Percentiles rank a stretch among this genome's conserved stretches.
These are phyloP conservation scores for Platerodrilus igneus DNA, from an alignment of 2,888 invertebrate species.

Conservation along the genomic window DNA sequence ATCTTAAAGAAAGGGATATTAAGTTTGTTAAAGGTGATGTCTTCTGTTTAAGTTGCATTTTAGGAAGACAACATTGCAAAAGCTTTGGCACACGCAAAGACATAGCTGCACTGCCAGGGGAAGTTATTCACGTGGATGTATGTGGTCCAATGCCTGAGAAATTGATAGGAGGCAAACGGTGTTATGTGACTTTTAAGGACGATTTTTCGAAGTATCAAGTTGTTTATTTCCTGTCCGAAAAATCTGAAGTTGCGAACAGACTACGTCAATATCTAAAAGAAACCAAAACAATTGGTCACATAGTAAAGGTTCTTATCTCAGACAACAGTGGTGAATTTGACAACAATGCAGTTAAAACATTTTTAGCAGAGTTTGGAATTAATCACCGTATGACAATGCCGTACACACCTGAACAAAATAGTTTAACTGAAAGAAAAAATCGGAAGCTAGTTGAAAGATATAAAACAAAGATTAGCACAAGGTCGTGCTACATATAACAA, in stretches of 20 bases:
- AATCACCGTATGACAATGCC: constrained; percentile 14
- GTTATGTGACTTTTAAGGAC: constrained; percentile 27
- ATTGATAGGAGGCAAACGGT: constrained; percentile 18
- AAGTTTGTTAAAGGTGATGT: too few relatives aligned
- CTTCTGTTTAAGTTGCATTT: too few relatives aligned
- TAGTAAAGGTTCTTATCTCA: constrained; percentile 8
- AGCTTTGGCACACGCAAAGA: constrained; percentile 2
- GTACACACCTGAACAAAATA: constrained; percentile 24
- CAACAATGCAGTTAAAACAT: constrained; percentile 6
- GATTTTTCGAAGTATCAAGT: constrained; percentile 19
- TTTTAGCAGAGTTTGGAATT: constrained; percentile 17
- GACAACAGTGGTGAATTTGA: constrained; percentile 15
- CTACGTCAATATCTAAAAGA: constrained; percentile 23
- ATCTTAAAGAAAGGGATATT: too few relatives aligned
- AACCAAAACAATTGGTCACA: constrained; percentile 14
- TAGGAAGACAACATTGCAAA: constrained; percentile 6
- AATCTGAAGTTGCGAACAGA: constrained; percentile 20
- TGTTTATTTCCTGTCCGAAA: constrained; percentile 20
- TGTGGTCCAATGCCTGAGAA: constrained; percentile 23
- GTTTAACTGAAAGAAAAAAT: constrained; percentile 16
- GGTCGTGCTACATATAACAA: too few relatives aligned
- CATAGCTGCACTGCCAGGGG: constrained; percentile 14
- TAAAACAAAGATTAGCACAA: too few relatives aligned
- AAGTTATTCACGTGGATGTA: constrained; percentile 25
- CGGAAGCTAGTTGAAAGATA: too few relatives aligned